Evolutionary conservation across 2,888 invertebrate genomes (phyloP), one percentile per base, ranked within the genome.

Genomic region (Villa cingulata): DNA sequence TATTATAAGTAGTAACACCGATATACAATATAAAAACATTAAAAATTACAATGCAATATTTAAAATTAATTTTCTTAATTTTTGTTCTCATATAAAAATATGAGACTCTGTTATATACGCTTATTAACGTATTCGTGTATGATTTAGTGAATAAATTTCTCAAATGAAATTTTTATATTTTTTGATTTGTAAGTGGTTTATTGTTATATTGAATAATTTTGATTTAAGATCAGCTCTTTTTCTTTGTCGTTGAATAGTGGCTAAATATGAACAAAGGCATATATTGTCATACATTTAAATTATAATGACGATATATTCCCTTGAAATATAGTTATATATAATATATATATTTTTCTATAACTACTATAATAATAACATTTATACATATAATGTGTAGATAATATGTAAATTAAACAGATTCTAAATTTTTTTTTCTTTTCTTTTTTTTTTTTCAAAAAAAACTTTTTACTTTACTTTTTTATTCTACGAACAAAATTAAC

Each of bases 321-420:
- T 32, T 32, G 27, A 27, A 27, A 27, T 1, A 6, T 27, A 27
- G 7, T 27, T 27, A 27, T 27, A 27, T 27, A 27, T 2, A 27
- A 27, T 27, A 41, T 23, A 41, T n/a, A n/a, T n/a, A 2, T 19
- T 23, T 20, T 41, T 19, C 41, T 20, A 39, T 38, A 39, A 19
- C 40, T 19, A 45, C 12, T 32, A 45, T 40, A 45, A 18, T n/a
- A 45, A n/a, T n/a, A n/a, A n/a, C n/a, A n/a, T n/a, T n/a, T n/a
- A n/a, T n/a, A n/a, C n/a, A n/a, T n/a, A n/a, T n/a, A n/a, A n/a
- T n/a, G n/a, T n/a, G n/a, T n/a, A n/a, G n/a, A n/a, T n/a, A 36
- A 23, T 20, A 43, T 5, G 10, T 37, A 43, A 39, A 45, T 27
- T 37, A 18, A 45, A 45, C 34, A 39, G 29, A 32, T 32, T 19